Percentiles rank a stretch among this genome's conserved stretches.
Conservation (phyloP, 2,113 vertebrate genomes). For the Calypte anna region DNA sequence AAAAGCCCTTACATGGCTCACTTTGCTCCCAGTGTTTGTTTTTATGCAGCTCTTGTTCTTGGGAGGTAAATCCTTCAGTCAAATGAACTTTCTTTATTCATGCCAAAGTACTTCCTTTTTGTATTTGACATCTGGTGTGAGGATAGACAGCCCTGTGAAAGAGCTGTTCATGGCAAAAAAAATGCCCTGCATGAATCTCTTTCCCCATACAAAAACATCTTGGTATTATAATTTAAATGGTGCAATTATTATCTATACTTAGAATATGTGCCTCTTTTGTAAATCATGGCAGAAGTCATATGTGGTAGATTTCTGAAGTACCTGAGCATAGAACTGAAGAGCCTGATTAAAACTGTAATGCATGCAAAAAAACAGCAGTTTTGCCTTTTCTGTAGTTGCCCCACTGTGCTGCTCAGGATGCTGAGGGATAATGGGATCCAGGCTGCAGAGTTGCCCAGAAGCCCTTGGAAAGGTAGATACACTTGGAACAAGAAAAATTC, state of each 20-base stretch:
- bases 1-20: constrained; percentile 44
- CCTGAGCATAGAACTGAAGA: constrained; percentile 14
- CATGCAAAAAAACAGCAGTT: constrained; percentile 10
- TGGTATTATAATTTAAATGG: constrained; percentile 69
- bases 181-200: constrained; percentile 10
- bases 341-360: constrained; percentile 26
- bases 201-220: constrained; percentile 51
- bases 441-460: not conserved
- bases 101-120: constrained; percentile 41
- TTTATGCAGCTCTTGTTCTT: constrained; percentile 64
- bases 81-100: constrained; percentile 49
- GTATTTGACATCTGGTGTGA: constrained; percentile 60
- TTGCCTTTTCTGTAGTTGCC: not conserved
- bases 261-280: constrained; percentile 25
- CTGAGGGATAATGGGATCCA: not conserved
- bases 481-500: not conserved
- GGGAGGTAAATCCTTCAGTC: constrained; percentile 68
- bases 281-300: constrained; percentile 50
- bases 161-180: not conserved
- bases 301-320: constrained; percentile 48
- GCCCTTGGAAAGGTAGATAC: not conserved
- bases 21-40: constrained; percentile 50
- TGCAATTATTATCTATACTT: constrained; percentile 43
- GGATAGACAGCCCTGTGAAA: constrained; percentile 1
- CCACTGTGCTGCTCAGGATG: not conserved